Conservation (phyloP, 37 sponge, comb jelly and placozoan genomes). For the Axinella damicornis region DNA sequence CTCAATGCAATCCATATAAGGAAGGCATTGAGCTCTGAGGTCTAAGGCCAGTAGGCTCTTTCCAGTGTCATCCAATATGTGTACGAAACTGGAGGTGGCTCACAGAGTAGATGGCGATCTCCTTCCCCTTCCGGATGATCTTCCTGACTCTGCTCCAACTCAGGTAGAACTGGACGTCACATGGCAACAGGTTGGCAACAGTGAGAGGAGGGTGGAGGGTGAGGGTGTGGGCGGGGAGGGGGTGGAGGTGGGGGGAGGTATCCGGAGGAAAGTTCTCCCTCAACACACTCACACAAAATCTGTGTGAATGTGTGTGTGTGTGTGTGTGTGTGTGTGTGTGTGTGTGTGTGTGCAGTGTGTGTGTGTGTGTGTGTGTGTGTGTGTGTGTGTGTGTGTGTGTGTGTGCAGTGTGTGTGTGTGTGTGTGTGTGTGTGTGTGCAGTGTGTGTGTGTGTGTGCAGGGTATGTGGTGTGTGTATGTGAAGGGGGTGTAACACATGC, state of each 20-base stretch:
- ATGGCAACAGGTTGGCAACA: slow-evolving; percentile 82
- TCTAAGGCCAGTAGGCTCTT: neutral
- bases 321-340: no score
- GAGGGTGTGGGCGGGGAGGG: slow-evolving; percentile 81
- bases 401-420: no score
- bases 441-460: no score
- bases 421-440: no score
- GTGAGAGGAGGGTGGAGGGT: slow-evolving; percentile 75
- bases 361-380: no score
- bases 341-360: no score
- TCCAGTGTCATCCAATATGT: neutral
- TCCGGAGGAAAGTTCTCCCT: slow-evolving; percentile 69
- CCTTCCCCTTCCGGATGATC: slow-evolving; percentile 30
- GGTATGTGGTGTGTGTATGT: no score
- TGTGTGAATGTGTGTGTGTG: slow-evolving; percentile 1
- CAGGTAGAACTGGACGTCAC: slow-evolving; percentile 63
- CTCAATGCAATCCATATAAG: no score
- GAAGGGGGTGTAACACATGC: no score
- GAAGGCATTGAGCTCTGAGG: no score
- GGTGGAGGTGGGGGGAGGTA: neutral
- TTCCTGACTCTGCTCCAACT: neutral
- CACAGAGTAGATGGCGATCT: slow-evolving; percentile 53
- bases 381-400: no score
- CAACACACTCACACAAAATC: slow-evolving; percentile 70
- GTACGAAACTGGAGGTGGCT: no score